Evolutionary conservation across 1,140 invertebrate genomes (phyloP).

Genomic region (Zaprionus africanus): DNA sequence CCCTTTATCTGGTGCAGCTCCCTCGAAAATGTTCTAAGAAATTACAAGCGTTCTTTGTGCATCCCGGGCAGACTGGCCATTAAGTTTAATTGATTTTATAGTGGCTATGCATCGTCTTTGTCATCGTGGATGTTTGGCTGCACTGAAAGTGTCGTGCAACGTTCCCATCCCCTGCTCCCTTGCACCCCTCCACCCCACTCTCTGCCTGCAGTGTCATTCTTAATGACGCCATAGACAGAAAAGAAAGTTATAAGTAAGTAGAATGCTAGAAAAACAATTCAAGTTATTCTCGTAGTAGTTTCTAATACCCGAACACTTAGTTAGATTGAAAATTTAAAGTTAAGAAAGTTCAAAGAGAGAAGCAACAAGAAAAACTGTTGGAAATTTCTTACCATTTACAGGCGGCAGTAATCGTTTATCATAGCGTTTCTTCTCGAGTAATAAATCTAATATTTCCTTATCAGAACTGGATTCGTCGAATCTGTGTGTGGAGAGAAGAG

Average conservation of each 20-base stretch:
- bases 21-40: constrained; percentile 18
- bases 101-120: constrained; percentile 48
- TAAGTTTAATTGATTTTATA: constrained; percentile 73
- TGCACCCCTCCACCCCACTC: background rate
- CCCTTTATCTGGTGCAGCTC: background rate
- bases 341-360: constrained; percentile 8
- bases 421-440: constrained; percentile 91
- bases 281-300: constrained; percentile 41
- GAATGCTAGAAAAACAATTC: constrained; percentile 17
- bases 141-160: constrained; percentile 18
- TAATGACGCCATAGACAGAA: constrained; percentile 39
- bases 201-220: background rate
- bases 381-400: constrained; percentile 89
- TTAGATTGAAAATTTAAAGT: constrained; percentile 57
- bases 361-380: background rate
- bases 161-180: background rate
- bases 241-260: constrained; percentile 16
- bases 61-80: constrained; percentile 49
- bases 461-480: constrained; percentile 94
- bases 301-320: constrained; percentile 48
- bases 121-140: constrained; percentile 10
- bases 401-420: constrained; percentile 94
- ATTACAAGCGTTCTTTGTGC: constrained; percentile 41
- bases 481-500: constrained; percentile 85
- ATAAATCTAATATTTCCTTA: constrained; percentile 94